Base-by-base conservation (phyloP, 2,113 vertebrate species). In the Sinocyclocheilus grahami region DNA sequence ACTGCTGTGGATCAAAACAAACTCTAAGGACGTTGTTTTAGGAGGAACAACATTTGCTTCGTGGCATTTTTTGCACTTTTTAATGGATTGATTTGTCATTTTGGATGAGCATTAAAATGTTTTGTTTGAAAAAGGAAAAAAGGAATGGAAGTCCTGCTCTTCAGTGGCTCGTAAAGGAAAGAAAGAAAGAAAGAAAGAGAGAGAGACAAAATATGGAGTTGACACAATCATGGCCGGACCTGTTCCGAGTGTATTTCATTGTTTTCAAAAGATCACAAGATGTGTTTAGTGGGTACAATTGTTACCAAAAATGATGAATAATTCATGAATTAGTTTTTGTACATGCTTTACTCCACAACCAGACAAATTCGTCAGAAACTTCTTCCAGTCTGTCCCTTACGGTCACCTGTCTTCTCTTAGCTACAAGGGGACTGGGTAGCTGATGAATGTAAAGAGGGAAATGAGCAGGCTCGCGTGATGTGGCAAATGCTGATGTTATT, bases 51-150 rank as follows among this genome's bases (percentile, higher is more conserved):
- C 94, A 94, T 94, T 92, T 86, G 94, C 95, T 95, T 95, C 89
- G 14, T 93, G 92, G 92, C 92, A 94, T 95, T 94, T 94, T 95
- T 95, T 96, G 95, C 95, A 96, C 95, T 95, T 95, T 95, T 95
- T 92, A 91, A 94, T 93, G 93, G 93, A 95, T 94, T 93, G 78
- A 86, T 92, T 94, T 93, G 86, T 92, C 86, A 91, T 93, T 91
- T 89, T 87, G 79, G 55, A 88, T 90, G 85, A 86, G 90, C 84
- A 87, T 48, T 79, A 81, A 91, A 86, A 90, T 48, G 86, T 84
- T 91, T 88, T 53, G 77, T 87, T 91, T 67, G 37, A 86, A 51
- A 72, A 86, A 89, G 30, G 30, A 20, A 72, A 39, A 39, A 22
- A 11, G 69, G 33, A 42, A 67, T 74, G 67, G 79, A 82, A 76